Evolutionary conservation across 2,113 vertebrate genomes (phyloP).

Genomic region (Mus spicilegus): DNA sequence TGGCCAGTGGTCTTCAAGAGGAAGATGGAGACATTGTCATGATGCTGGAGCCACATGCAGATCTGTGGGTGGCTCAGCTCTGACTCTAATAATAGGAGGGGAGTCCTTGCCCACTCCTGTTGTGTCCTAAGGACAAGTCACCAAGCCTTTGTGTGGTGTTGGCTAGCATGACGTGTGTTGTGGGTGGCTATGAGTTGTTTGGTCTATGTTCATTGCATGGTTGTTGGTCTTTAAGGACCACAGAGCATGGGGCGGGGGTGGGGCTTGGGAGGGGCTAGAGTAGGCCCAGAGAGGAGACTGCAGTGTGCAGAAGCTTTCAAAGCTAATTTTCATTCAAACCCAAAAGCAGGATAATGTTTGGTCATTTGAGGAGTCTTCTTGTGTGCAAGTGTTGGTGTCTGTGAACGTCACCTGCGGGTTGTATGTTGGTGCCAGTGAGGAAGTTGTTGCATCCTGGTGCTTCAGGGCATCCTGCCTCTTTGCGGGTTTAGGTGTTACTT

Average conservation of each 20-base stretch:
- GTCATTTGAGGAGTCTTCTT: not conserved
- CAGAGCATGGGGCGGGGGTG: not conserved
- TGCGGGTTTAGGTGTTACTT: not conserved
- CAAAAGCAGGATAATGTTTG: rapidly evolving
- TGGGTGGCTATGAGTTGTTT: not conserved
- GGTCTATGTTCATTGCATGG: not conserved
- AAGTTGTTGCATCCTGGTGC: rapidly evolving
- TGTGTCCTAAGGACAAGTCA: not conserved
- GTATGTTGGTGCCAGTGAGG: rapidly evolving
- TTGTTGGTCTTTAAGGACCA: not conserved
- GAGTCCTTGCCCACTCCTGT: rapidly evolving
- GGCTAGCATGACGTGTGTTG: not conserved
- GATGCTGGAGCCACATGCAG: rapidly evolving
- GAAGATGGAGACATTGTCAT: not conserved
- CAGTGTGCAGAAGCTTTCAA: not conserved
- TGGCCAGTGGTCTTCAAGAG: not conserved
- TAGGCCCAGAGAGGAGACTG: rapidly evolving
- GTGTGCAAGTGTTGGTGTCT: rapidly evolving
- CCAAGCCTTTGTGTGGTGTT: rapidly evolving
- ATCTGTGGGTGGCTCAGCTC: rapidly evolving
- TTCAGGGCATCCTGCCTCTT: not conserved
- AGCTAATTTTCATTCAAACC: not conserved
- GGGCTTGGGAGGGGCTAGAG: not conserved
- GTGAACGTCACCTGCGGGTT: rapidly evolving
- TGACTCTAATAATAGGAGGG: not conserved